A percentile compares a stretch with the other conserved stretches of the same genome.
Conservation (phyloP, 2,888 invertebrate species). For the Hirtodrosophila trivittata region DNA sequence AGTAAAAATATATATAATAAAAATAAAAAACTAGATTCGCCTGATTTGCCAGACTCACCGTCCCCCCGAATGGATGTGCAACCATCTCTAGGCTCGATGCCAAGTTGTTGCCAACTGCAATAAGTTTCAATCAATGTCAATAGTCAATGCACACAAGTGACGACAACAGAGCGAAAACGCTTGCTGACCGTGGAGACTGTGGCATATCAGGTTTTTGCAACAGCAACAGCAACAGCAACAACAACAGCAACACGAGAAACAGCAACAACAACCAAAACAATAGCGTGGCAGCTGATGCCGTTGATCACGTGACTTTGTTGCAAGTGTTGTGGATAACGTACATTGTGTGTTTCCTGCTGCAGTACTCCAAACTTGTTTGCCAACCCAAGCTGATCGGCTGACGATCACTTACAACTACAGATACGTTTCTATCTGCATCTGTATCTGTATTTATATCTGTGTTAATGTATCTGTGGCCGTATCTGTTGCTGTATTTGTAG, state of each 20-base stretch:
- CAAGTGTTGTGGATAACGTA: slow-evolving; percentile 43
- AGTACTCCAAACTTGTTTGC: slow-evolving; percentile 53
- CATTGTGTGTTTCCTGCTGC: slow-evolving; percentile 33
- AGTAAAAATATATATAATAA: too few relatives aligned
- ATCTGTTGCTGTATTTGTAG: slow-evolving; percentile 9
- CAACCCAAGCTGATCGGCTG: slow-evolving; percentile 43
- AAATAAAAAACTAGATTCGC: too few relatives aligned
- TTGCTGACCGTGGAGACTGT: slow-evolving; percentile 38
- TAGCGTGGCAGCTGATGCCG: slow-evolving; percentile 48
- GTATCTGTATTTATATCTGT: too few relatives aligned
- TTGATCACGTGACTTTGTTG: slow-evolving; percentile 71
- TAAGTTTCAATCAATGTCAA: slow-evolving; percentile 69
- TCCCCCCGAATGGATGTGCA: too few relatives aligned
- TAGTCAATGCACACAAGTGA: slow-evolving; percentile 47
- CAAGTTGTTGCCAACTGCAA: slow-evolving; percentile 49
- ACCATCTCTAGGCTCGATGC: too few relatives aligned
- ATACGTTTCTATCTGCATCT: background rate
- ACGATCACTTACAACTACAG: slow-evolving; percentile 25
- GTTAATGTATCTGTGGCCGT: slow-evolving; percentile 2
- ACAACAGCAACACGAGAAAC: too few relatives aligned
- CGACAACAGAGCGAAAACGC: slow-evolving; percentile 18
- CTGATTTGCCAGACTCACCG: background rate
- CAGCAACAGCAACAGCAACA: background rate
- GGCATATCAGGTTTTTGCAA: slow-evolving; percentile 36
- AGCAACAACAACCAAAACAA: slow-evolving; percentile 18